Evolutionary conservation across 2,113 vertebrate genomes (phyloP).

Genomic region (Brachionichthys hirsutus): DNA sequence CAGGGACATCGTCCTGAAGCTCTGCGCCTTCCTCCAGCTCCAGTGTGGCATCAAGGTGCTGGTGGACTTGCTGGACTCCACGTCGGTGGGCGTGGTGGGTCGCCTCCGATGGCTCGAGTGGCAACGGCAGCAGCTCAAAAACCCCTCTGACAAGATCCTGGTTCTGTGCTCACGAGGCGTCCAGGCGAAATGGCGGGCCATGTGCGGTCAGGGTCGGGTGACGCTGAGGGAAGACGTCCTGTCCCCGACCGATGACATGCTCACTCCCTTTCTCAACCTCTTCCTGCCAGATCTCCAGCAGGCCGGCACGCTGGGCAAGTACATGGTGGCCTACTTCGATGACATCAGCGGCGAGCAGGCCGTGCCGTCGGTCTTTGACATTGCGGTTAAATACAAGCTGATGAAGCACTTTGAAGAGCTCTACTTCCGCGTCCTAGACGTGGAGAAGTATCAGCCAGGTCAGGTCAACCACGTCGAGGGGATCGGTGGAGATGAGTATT

Average conservation of each 20-base stretch:
- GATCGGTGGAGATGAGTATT: slow-evolving; percentile 81
- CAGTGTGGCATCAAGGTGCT: slow-evolving; percentile 88
- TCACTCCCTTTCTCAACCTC: slow-evolving; percentile 87
- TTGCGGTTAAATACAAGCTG: slow-evolving; percentile 83
- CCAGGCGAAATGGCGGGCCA: slow-evolving; percentile 90
- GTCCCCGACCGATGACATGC: slow-evolving; percentile 84
- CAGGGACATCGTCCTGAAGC: slow-evolving; percentile 87
- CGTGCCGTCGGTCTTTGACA: slow-evolving; percentile 86
- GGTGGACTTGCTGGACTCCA: slow-evolving; percentile 86
- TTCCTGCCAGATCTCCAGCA: slow-evolving; percentile 89
- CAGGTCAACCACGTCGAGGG: slow-evolving; percentile 81
- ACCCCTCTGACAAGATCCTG: slow-evolving; percentile 84
- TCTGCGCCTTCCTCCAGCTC: slow-evolving; percentile 86
- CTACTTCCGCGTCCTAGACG: slow-evolving; percentile 89
- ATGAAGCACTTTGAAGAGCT: slow-evolving; percentile 93
- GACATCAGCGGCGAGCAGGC: slow-evolving; percentile 81
- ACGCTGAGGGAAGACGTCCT: slow-evolving; percentile 81
- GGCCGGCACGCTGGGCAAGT: slow-evolving; percentile 85
- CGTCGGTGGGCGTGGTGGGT: slow-evolving; percentile 83
- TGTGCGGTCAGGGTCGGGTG: slow-evolving; percentile 78
- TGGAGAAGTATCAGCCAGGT: slow-evolving; percentile 89
- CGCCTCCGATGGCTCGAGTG: slow-evolving; percentile 86
- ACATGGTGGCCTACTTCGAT: slow-evolving; percentile 91
- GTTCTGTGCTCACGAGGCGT: slow-evolving; percentile 90
- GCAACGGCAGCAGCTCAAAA: slow-evolving; percentile 83